Evolutionary conservation across 2,888 invertebrate genomes (phyloP).

Genomic region (Oscheius sp.): DNA sequence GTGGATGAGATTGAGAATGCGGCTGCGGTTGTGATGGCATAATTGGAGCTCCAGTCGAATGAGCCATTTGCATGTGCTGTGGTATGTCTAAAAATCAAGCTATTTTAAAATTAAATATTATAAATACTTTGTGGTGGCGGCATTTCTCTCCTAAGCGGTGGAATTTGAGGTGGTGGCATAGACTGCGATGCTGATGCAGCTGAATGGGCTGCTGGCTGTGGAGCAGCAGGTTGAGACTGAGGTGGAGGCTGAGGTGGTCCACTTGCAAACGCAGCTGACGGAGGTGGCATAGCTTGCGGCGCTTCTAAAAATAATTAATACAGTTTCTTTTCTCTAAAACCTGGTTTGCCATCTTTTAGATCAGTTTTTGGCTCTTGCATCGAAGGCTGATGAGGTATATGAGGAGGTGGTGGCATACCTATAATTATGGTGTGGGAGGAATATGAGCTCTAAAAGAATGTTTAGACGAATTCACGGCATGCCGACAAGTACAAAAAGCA

Average conservation of each 20-base stretch:
- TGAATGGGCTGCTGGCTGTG: neutral
- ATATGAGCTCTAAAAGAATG: neutral
- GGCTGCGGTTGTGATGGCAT: neutral
- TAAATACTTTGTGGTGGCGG: neutral
- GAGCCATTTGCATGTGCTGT: too few species aligned
- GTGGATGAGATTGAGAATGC: neutral
- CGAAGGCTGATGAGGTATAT: neutral
- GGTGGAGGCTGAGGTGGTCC: too few species aligned
- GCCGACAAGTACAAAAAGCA: slow-evolving; percentile 10
- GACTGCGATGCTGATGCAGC: neutral
- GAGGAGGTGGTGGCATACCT: too few species aligned
- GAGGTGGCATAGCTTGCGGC: neutral
- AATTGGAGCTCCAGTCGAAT: too few species aligned
- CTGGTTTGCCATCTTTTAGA: neutral
- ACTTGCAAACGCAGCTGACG: neutral
- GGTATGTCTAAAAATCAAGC: too few species aligned
- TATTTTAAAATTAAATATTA: neutral
- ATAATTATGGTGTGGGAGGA: too few species aligned
- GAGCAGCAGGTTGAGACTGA: neutral
- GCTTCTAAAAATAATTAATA: neutral
- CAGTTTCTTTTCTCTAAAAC: neutral
- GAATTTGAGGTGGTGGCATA: slow-evolving; percentile 4
- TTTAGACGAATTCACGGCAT: slow-evolving; percentile 2
- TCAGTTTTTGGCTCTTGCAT: neutral
- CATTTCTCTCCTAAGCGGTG: too few species aligned